Evolutionary conservation across 1,140 invertebrate genomes (phyloP).

Genomic region (Hyposmocoma kahamanoa): DNA sequence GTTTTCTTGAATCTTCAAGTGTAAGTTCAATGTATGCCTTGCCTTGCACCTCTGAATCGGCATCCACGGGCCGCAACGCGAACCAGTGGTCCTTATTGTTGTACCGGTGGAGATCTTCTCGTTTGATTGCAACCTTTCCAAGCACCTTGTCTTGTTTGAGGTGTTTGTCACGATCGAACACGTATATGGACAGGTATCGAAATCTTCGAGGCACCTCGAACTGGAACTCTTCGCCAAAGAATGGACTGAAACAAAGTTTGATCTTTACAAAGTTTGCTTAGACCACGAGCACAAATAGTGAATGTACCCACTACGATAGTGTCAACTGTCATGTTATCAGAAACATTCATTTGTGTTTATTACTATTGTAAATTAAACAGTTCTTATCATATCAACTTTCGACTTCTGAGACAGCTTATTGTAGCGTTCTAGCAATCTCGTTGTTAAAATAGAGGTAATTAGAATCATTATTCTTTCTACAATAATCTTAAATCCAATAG

Average conservation of each 20-base stretch:
- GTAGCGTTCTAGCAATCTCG: conserved; percentile 2
- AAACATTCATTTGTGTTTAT: conserved; percentile 18
- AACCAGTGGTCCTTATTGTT: conserved; percentile 96
- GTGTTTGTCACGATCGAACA: conserved; percentile 88
- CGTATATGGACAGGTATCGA: conserved; percentile 89
- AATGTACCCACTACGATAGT: conserved; percentile 10
- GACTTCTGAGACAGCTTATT: conserved; percentile 20
- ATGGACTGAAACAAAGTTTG: conserved; percentile 79
- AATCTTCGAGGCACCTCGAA: conserved; percentile 93
- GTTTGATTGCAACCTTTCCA: conserved; percentile 91
- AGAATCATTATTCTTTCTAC: too few relatives aligned
- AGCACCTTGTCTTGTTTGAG: conserved; percentile 90
- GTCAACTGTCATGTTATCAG: conserved; percentile 18
- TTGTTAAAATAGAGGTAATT: too few relatives aligned
- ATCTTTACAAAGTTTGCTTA: too few relatives aligned
- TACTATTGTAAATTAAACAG: conserved; percentile 18
- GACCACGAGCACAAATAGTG: not conserved
- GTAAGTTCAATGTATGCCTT: conserved; percentile 84
- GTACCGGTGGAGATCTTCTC: conserved; percentile 88
- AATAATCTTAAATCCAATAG: too few relatives aligned
- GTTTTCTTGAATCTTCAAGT: conserved; percentile 56
- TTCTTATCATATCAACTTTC: conserved; percentile 28
- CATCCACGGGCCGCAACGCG: conserved; percentile 86
- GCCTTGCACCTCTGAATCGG: conserved; percentile 91
- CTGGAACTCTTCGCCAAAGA: conserved; percentile 94